Evolutionary conservation across 2,113 vertebrate genomes (phyloP), one percentile per base, ranked within the genome.

Genomic region (Callopanchax toddi): DNA sequence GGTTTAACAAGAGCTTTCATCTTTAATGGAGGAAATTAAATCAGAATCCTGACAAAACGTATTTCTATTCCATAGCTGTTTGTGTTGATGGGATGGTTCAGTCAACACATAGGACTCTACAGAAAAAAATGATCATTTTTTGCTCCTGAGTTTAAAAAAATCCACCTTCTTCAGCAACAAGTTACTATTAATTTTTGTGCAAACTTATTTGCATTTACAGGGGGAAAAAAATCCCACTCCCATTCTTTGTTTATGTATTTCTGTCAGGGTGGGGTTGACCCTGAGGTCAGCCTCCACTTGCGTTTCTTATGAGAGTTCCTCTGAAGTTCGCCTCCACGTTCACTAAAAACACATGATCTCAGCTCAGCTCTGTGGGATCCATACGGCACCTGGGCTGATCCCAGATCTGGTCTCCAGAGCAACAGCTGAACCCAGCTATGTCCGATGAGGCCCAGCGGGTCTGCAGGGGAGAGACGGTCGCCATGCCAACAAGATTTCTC

Each of bases 391-490:
- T n/a, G 18, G 18, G 18, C 53, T 65, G 45, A 78, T 46, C 69
- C 11, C 5, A 58, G 64, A 71, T 46, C 68, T 26, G 6, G 69
- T 88, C 50, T 81, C 85, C 64, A n/a, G 63, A 56, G 69, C 74
- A 66, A 75, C 67, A 83, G 51, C 78, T 69, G 73, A 70, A 55
- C 65, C 71, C 23, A 82, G 69, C 48, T 54, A 81, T 71, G 78
- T 79, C 59, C 4, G 17, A 9, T 6, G 51, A 62, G 74, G 82
- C 78, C 81, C 52, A 42, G 13, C 15, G 1, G 45, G 65, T 40
- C 59, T 46, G 61, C 16, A 36, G 71, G 82, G 74, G 74, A 63
- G 74, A n/a, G 29, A 36, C n/a, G 43, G 87, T 85, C 89, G 81
- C 90, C 60, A 61, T 10, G 87, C 75, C n/a, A 78, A 83, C 79